Evolutionary conservation across 1,140 invertebrate species (phyloP), one percentile per base, ranked within the genome.

Genomic region (Drosophila sulfurigaster): DNA sequence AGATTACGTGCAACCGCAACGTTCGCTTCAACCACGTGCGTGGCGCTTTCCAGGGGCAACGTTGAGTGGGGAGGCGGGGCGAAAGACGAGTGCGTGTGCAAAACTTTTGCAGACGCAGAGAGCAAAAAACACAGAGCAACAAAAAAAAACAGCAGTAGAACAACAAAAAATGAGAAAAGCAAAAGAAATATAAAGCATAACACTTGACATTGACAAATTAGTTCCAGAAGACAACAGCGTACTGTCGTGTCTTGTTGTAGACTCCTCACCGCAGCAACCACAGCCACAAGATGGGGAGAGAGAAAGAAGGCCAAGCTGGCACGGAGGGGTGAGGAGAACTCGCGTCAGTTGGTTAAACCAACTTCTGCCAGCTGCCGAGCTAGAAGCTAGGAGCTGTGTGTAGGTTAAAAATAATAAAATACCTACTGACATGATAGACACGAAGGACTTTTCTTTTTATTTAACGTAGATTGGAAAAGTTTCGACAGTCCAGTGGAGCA

Each of bases 131-230:
- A 25, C 20, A 3, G 3, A 25, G 20, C 20, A 25, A 25, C 20
- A 41, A 56, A 32, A 30, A 69, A 51, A 52, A 72, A 60, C 30
- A 59, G 52, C 5, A 25, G 20, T 25, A 25, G 20, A 38, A 64
- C 15, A 38, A n/a, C 16, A 25, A 57, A 49, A 51, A 32, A 41
- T 5, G n/a, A 43, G 41, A 10, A 41, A 67, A 60, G 5, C 8
- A 43, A 28, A 46, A 57, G 56, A 76, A 79, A 82, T 90, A 89
- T 75, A 90, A 90, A 85, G 91, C 91, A 91, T 91, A 91, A 88
- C 88, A 91, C 88, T 91, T 91, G 88, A 91, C 88, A 91, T 91
- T 91, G 88, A 91, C 88, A 91, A 91, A 91, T 91, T 91, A 91
- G 88, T 91, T 91, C 67, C 81, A 85, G 76, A 86, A 90, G 86